Evolutionary conservation across 2,888 invertebrate species (phyloP), one percentile per base, ranked within the genome.

Genomic region (Nymphalis urticae): DNA sequence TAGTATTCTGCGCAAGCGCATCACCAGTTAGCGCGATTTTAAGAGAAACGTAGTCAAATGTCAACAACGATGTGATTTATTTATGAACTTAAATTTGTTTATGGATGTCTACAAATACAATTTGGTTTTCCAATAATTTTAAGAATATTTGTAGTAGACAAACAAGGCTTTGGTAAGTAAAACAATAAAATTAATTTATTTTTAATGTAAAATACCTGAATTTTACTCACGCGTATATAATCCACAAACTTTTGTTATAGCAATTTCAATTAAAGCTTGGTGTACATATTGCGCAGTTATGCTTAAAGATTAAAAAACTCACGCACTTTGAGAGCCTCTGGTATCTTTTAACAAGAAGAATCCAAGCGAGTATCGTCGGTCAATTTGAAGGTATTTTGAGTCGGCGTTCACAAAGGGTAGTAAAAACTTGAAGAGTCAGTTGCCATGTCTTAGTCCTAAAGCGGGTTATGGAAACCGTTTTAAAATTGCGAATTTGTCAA

Each of bases 401-500:
- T 65, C 73, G 72, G 73, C 68, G 61, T 60, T 54, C 54, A 71
- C 66, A 74, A 74, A 74, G 70, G 64, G 59, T 53, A 63, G 69
- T 68, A 75, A 75, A 75, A 76, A 73, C 68, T 72, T 64, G 69
- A 68, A 71, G 64, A 71, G 68, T 66, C 62, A 64, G 71, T 71
- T 69, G 67, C n/a, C 71, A 63, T 71, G 62, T 59, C 62, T 68
- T 21, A 62, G 59, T 32, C 0, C 64, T 24, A 62, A 50, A 27
- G 24, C 53, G 53, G 65, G 62, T 36, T 48, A 68, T 59, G 53
- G 53, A 60, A 42, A 60, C 53, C 32, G 51, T 27, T 62, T 71
- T 59, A 13, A 54, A 64, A 68, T 68, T 62, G 68, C 48, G 54
- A 48, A 62, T 51, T 58, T 47, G 47, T 9, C n/a, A 47, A 32